These are phyloP conservation scores for Lontra canadensis DNA, from an alignment of 2,113 vertebrate species.

Conservation along the genomic window DNA sequence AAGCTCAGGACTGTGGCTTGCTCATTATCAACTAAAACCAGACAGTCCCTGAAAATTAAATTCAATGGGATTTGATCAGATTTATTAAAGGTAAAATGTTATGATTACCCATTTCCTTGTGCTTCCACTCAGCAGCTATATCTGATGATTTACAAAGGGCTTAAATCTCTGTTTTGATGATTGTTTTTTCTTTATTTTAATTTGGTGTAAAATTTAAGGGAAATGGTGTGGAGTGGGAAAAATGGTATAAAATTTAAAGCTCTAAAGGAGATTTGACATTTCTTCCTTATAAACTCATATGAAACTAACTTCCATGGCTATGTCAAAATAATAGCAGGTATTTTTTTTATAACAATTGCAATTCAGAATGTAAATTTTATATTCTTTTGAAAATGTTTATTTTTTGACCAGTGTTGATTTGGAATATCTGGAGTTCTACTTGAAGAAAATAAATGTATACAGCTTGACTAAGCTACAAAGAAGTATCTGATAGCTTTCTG, in stretches of 20 bases:
- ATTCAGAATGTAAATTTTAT: neutral
- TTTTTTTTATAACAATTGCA: neutral
- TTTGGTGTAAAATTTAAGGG: neutral
- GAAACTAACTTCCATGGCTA: neutral
- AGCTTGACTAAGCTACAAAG: neutral
- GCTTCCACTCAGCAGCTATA: neutral
- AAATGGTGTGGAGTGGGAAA: neutral
- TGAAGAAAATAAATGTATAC: neutral
- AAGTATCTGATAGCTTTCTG: neutral
- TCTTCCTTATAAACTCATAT: neutral
- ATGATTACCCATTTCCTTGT: neutral
- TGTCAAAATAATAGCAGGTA: neutral
- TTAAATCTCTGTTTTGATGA: neutral
- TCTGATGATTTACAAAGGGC: neutral
- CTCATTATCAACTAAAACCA: conserved; percentile 43
- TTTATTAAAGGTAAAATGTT: neutral
- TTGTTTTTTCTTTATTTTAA: neutral
- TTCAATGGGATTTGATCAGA: neutral
- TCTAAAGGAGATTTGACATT: neutral
- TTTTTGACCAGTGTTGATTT: neutral
- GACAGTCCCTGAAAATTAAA: neutral
- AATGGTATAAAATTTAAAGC: neutral
- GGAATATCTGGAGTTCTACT: neutral
- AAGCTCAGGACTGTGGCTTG: neutral
- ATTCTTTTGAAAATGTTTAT: neutral